A percentile compares a stretch with the other conserved stretches of the same genome.
Evolutionary conservation across 2,113 vertebrate species (phyloP).

Genomic region (Mus musculus): DNA sequence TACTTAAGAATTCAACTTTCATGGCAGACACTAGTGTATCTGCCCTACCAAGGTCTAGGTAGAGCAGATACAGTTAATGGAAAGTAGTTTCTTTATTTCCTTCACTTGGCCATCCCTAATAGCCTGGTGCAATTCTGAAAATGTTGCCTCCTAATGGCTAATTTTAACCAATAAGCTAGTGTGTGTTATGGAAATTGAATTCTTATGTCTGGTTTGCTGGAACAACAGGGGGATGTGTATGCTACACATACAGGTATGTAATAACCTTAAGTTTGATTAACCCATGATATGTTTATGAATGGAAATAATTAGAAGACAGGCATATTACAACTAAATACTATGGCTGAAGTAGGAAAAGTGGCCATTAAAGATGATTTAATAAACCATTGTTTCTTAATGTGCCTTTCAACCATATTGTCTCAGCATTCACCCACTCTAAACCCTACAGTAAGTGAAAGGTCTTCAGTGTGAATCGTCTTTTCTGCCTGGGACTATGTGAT

Average conservation of each 20-base stretch:
- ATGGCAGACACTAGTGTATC: neutral
- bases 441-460: neutral
- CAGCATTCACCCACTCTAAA: neutral
- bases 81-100: neutral
- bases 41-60: neutral
- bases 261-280: conserved; percentile 33
- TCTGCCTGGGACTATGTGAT: neutral
- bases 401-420: neutral
- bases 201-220: neutral
- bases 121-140: conserved; percentile 35
- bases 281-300: neutral
- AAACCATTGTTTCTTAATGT: neutral
- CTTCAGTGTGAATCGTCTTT: neutral
- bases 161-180: conserved; percentile 40
- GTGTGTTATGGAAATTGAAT: conserved; percentile 29
- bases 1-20: conserved; percentile 6
- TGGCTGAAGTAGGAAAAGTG: neutral
- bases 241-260: neutral
- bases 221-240: neutral
- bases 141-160: conserved; percentile 35
- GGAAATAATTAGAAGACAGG: neutral
- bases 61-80: conserved; percentile 19
- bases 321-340: neutral
- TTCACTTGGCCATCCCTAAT: neutral
- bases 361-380: neutral